These are phyloP conservation scores for Semotilus atromaculatus DNA, from an alignment of 2,797 vertebrate genomes.

Conservation along the genomic window DNA sequence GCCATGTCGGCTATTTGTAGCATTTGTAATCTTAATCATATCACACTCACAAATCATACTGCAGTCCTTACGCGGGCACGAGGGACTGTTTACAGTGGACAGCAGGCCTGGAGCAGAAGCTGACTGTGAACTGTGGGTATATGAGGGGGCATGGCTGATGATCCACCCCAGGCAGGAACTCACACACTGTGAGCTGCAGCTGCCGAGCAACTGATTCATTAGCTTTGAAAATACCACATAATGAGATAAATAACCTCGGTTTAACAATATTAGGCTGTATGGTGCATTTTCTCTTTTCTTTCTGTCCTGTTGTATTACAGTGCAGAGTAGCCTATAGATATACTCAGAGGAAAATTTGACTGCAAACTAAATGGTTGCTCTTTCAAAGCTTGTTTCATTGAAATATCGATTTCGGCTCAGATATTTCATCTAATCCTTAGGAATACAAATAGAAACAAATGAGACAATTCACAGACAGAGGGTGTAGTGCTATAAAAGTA, in stretches of 20 bases:
- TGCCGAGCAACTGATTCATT: conserved; percentile 1
- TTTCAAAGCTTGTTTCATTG: not conserved
- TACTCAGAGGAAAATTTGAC: not conserved
- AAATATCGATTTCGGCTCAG: not conserved
- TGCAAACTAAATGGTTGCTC: not conserved
- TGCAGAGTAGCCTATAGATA: not conserved
- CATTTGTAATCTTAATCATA: not conserved
- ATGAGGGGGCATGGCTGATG: conserved; percentile 26
- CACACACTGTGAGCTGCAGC: conserved; percentile 35
- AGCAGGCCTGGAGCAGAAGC: conserved; percentile 37
- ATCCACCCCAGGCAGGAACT: conserved; percentile 15
- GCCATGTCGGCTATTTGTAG: not conserved
- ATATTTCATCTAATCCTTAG: not conserved
- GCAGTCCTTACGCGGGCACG: not conserved
- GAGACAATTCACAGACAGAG: too few relatives aligned
- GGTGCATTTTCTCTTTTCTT: not conserved
- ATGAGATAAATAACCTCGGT: not conserved
- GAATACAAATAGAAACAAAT: not conserved
- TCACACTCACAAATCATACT: not conserved
- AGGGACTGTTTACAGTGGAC: conserved; percentile 23
- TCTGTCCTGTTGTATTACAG: not conserved
- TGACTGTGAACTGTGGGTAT: conserved; percentile 30
- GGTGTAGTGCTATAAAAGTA: not conserved
- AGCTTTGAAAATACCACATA: not conserved
- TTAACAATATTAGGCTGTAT: not conserved